A percentile compares a stretch with the other conserved stretches of the same genome.
phyloP scores from a whole-genome alignment of 2,797 vertebrate species.

The Clarias fuscus region DNA sequence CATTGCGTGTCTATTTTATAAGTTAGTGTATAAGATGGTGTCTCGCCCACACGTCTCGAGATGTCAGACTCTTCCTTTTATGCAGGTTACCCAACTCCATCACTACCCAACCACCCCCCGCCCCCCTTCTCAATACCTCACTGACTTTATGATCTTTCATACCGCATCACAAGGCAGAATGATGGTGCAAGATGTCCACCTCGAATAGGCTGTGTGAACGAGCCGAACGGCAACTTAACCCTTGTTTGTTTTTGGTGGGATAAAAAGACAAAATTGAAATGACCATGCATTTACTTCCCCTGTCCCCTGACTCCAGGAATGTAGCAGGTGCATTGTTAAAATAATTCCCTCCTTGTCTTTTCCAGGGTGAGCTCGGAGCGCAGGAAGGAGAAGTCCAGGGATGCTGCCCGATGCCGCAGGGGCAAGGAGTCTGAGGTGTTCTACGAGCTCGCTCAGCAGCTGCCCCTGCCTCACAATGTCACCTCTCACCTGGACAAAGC shows the following conservation, averaged over 20 bases:
- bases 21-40: too few relatives aligned
- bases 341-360: background rate
- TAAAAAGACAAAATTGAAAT: background rate
- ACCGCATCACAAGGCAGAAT: too few relatives aligned
- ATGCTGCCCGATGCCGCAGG: constrained; percentile 86
- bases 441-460: constrained; percentile 84
- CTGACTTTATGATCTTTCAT: too few relatives aligned
- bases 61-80: too few relatives aligned
- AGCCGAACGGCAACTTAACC: background rate
- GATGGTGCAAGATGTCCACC: too few relatives aligned
- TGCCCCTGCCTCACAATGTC: constrained; percentile 86
- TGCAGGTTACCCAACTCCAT: too few relatives aligned
- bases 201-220: too few relatives aligned
- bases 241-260: background rate
- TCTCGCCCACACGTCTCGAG: too few relatives aligned
- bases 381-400: constrained; percentile 75
- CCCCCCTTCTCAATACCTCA: too few relatives aligned
- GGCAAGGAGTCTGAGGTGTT: constrained; percentile 92
- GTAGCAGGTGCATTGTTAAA: background rate
- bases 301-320: background rate
- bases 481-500: constrained; percentile 91
- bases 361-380: constrained; percentile 62
- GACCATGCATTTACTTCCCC: background rate
- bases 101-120: too few relatives aligned
- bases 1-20: too few relatives aligned